phyloP scores from a whole-genome alignment of 2,888 invertebrate genomes.

The Subacronicta megacephala region DNA sequence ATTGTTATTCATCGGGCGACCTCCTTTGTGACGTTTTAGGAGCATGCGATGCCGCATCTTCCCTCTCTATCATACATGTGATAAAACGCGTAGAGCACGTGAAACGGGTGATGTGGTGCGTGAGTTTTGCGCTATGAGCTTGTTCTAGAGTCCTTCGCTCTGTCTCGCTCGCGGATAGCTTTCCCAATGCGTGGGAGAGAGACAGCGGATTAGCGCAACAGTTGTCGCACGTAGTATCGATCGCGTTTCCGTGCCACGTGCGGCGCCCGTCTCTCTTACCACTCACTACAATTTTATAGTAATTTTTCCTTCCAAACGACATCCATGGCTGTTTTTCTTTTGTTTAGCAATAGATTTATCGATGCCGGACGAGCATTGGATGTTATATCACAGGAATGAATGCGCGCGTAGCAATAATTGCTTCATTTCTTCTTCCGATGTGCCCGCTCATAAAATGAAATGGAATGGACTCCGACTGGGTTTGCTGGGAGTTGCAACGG shows the following conservation, averaged over 20 bases:
- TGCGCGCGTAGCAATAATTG: slow-evolving; percentile 65
- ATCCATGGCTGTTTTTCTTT: slow-evolving; percentile 55
- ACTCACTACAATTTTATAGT: slow-evolving; percentile 57
- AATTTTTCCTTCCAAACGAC: slow-evolving; percentile 48
- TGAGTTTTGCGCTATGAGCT: slow-evolving; percentile 83
- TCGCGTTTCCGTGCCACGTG: slow-evolving; percentile 78
- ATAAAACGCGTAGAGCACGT: slow-evolving; percentile 35
- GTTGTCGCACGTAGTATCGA: slow-evolving; percentile 86
- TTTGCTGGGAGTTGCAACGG: slow-evolving; percentile 12
- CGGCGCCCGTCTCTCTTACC: slow-evolving; percentile 67
- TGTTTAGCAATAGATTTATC: slow-evolving; percentile 24
- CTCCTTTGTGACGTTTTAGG: slow-evolving; percentile 86
- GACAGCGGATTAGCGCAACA: slow-evolving; percentile 80
- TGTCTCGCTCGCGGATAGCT: slow-evolving; percentile 56
- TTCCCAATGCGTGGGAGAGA: slow-evolving; percentile 55
- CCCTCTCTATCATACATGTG: slow-evolving; percentile 63
- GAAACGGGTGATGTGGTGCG: slow-evolving; percentile 74
- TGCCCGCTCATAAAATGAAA: slow-evolving; percentile 68
- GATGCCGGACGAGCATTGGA: slow-evolving; percentile 48
- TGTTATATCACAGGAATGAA: slow-evolving; percentile 14
- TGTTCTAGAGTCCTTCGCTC: slow-evolving; percentile 73
- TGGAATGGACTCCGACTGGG: slow-evolving; percentile 59
- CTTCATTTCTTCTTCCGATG: slow-evolving; percentile 72
- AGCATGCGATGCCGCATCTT: slow-evolving; percentile 85
- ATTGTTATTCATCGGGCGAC: slow-evolving; percentile 88